phyloP scores from a whole-genome alignment of 2,888 invertebrate genomes.

The Nephrotoma appendiculata region DNA sequence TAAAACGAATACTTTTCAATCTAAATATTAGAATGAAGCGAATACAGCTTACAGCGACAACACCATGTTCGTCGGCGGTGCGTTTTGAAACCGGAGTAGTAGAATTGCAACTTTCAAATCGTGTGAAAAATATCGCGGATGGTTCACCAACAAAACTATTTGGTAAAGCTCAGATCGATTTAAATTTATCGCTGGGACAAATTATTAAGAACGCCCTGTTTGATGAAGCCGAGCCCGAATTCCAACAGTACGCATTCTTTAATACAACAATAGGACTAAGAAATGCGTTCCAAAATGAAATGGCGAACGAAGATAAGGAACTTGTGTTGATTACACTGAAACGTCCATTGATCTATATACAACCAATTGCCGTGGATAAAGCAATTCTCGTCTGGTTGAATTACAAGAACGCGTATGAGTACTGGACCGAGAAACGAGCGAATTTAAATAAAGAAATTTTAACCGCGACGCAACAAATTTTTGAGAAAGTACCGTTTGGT shows the following conservation, averaged over 20 bases:
- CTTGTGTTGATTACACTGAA: slow-evolving; percentile 82
- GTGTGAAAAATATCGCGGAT: slow-evolving; percentile 72
- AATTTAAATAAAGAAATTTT: slow-evolving; percentile 80
- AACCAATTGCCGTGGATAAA: slow-evolving; percentile 95
- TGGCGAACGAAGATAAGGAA: slow-evolving; percentile 74
- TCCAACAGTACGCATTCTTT: slow-evolving; percentile 96
- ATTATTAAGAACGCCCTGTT: slow-evolving; percentile 85
- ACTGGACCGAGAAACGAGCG: slow-evolving; percentile 94
- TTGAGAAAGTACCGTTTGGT: slow-evolving; percentile 64
- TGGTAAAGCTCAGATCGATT: slow-evolving; percentile 76
- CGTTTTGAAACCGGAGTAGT: slow-evolving; percentile 90
- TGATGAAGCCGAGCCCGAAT: slow-evolving; percentile 94
- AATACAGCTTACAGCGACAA: slow-evolving; percentile 94
- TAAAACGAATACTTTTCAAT: slow-evolving; percentile 69
- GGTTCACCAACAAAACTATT: slow-evolving; percentile 53
- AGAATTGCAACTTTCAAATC: slow-evolving; percentile 84
- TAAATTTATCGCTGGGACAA: slow-evolving; percentile 91
- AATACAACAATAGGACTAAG: slow-evolving; percentile 82
- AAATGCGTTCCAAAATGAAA: slow-evolving; percentile 81
- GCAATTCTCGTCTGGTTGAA: slow-evolving; percentile 98
- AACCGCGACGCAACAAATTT: slow-evolving; percentile 54
- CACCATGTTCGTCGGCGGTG: slow-evolving; percentile 93
- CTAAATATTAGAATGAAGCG: slow-evolving; percentile 80
- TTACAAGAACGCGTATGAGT: slow-evolving; percentile 98
- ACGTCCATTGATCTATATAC: slow-evolving; percentile 88